Base-by-base conservation (phyloP, 2,113 vertebrate genomes). In the Nansenia antarctica region DNA sequence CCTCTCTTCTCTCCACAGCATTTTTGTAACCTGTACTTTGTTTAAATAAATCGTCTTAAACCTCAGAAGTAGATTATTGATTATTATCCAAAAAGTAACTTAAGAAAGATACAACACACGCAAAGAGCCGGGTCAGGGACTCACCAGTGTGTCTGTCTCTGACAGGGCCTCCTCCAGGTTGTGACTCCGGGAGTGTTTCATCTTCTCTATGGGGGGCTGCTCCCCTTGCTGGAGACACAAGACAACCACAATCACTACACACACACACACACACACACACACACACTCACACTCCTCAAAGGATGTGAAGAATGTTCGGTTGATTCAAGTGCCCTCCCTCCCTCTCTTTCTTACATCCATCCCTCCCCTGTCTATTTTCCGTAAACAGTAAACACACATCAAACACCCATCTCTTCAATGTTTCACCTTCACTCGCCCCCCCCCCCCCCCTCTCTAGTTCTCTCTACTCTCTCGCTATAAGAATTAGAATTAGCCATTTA, bases 121-220 rank as follows among this genome's bases (percentile, higher is more conserved):
- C 9, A 22, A 24, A 60, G 24, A 60, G 9, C 1, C 30, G 1
- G 6, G 9, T 2, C 5, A 5, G 18, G 2, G 1, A 80, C 74
- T 80, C 74, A 96, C 95, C 91, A 92, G 85, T 0, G 88, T 88
- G 70, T 95, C 94, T 0, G 90, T 86, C 83, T 95, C 94, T 0
- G 90, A 92, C 66, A 91, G 79, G 8, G 90, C 85, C 77, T 95
- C 95, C 3, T 95, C 94, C 68, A 93, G 85, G 76, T 91, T 94
- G 83, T 93, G 93, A 78, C 91, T 95, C 79, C 91, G 90, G 5
- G 93, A 92, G 9, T 86, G 88, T 86, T 94, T 96, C 87, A 95
- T 84, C 89, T 92, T 95, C 81, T 95, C 95, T 1, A 91, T 58
- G 0, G 86, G 74, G 64, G 82, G 85, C 74, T 87, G 88, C 64